Evolutionary conservation across 1,140 invertebrate species (phyloP).

Genomic region (Orussus abietinus): DNA sequence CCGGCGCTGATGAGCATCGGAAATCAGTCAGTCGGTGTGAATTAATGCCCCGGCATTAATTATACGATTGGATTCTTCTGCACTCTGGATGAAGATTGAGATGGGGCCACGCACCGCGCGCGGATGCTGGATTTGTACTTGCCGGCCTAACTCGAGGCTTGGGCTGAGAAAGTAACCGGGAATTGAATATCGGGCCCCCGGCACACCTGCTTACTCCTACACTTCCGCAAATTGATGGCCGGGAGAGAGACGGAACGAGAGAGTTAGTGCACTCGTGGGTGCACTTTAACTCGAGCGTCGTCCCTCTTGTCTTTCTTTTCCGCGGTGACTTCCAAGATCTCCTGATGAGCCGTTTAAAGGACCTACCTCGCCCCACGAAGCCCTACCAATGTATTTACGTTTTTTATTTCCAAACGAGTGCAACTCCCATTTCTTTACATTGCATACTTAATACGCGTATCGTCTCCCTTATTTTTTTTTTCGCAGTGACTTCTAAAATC

Average conservation of each 20-base stretch:
- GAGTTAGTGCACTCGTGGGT: background rate
- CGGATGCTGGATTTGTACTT: slow-evolving; percentile 13
- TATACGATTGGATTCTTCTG: slow-evolving; percentile 27
- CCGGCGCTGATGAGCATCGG: slow-evolving; percentile 30
- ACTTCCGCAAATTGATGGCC: background rate
- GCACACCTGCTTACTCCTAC: background rate
- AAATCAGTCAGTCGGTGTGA: slow-evolving; percentile 39
- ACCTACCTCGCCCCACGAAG: too few species aligned
- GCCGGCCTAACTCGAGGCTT: slow-evolving; percentile 1
- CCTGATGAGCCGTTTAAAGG: too few species aligned
- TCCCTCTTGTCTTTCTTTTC: too few species aligned
- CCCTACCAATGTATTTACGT: too few species aligned
- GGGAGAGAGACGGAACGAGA: too few species aligned
- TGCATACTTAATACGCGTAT: too few species aligned
- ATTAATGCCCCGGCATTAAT: slow-evolving; percentile 50
- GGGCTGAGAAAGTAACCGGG: slow-evolving; percentile 1
- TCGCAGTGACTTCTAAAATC: too few species aligned
- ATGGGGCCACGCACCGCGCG: slow-evolving; percentile 16
- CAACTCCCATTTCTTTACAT: too few species aligned
- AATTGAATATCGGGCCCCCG: slow-evolving; percentile 7
- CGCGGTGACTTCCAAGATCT: too few species aligned
- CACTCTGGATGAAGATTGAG: slow-evolving; percentile 10
- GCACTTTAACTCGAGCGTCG: too few species aligned
- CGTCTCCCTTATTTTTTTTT: too few species aligned
- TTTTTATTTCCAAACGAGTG: too few species aligned